A percentile compares a stretch with the other conserved stretches of the same genome.
Evolutionary conservation across 2,113 vertebrate genomes (phyloP).

Genomic region (Ceyx melanurus): DNA sequence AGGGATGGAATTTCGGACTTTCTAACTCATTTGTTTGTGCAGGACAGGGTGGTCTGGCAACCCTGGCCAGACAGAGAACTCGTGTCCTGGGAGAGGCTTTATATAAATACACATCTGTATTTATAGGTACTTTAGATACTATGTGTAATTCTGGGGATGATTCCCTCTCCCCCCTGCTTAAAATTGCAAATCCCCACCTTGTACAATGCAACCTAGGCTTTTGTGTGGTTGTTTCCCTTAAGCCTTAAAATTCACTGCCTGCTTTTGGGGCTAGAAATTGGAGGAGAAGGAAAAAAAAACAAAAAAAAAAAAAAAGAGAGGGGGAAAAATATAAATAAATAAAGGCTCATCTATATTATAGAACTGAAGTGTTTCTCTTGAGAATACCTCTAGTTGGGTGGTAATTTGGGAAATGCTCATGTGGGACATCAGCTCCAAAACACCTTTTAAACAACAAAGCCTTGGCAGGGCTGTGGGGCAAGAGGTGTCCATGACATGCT

Average conservation of each 20-base stretch:
- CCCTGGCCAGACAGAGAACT: conserved; percentile 67
- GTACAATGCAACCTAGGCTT: conserved; percentile 45
- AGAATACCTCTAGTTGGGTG: conserved; percentile 15
- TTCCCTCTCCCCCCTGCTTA: conserved; percentile 51
- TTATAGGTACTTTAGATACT: conserved; percentile 43
- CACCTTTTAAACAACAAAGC: neutral
- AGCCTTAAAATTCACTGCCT: conserved; percentile 36
- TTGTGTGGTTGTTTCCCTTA: conserved; percentile 22
- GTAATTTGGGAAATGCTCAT: conserved; percentile 28
- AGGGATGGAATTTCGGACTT: conserved; percentile 79
- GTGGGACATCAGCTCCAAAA: conserved; percentile 50
- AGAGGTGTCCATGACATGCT: rapidly evolving
- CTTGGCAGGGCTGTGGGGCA: neutral
- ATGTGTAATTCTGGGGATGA: neutral
- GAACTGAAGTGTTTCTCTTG: conserved; percentile 55
- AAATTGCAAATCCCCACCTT: conserved; percentile 72
- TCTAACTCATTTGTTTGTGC: conserved; percentile 86
- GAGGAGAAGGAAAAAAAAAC: too few relatives aligned
- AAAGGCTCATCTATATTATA: conserved; percentile 63
- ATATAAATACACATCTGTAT: conserved; percentile 40
- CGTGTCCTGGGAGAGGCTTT: conserved; percentile 58
- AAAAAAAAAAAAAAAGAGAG: too few relatives aligned
- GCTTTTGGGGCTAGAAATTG: conserved; percentile 14
- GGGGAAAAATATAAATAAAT: too few relatives aligned
- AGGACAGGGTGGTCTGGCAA: conserved; percentile 83